Conservation (phyloP, 2,888 invertebrate genomes). For the Lathronympha strigana region DNA sequence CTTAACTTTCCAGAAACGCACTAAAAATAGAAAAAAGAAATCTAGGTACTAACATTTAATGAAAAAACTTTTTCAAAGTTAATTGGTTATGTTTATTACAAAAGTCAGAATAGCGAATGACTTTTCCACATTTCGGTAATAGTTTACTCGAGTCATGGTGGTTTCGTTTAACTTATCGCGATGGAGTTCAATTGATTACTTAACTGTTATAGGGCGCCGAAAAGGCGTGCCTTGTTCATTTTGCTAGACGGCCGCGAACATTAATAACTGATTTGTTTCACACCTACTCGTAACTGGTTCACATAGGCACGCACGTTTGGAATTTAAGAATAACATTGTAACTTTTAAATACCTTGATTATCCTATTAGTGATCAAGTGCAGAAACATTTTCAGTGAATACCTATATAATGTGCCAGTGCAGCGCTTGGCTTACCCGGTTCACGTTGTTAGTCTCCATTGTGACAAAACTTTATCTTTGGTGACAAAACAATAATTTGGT, state of each 20-base stretch:
- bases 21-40: constrained; percentile 39
- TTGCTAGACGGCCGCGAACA: constrained; percentile 48
- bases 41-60: constrained; percentile 38
- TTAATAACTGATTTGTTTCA: constrained; percentile 47
- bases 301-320: not conserved
- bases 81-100: constrained; percentile 46
- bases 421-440: constrained; percentile 71
- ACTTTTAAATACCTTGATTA: constrained; percentile 28
- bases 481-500: constrained; percentile 59
- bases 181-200: constrained; percentile 63
- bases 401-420: constrained; percentile 45
- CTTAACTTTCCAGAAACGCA: not conserved
- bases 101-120: constrained; percentile 27
- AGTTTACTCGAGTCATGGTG: constrained; percentile 44
- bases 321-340: constrained; percentile 8
- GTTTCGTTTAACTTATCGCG: constrained; percentile 56
- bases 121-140: constrained; percentile 49
- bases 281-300: constrained; percentile 47
- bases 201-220: constrained; percentile 53
- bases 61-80: constrained; percentile 48
- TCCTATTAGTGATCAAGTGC: constrained; percentile 49
- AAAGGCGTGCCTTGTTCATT: constrained; percentile 53
- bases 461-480: constrained; percentile 54
- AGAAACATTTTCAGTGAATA: constrained; percentile 54
- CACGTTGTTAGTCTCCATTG: constrained; percentile 71